Percentiles rank a stretch among this genome's conserved stretches.
These are phyloP conservation scores for Noctua janthe DNA, from an alignment of 2,888 invertebrate species.

Conservation along the genomic window DNA sequence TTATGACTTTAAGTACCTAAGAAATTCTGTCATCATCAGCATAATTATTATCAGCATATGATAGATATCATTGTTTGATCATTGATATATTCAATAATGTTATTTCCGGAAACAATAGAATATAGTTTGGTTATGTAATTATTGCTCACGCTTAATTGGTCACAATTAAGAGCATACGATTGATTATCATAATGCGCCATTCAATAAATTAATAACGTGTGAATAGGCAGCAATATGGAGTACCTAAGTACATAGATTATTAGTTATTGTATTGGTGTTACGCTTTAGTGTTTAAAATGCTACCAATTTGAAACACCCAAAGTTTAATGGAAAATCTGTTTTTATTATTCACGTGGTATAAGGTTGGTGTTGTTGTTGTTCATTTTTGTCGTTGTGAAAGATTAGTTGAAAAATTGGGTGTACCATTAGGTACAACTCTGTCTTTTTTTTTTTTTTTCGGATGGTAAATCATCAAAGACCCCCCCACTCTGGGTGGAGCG, in stretches of 20 bases:
- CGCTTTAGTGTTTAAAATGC: neutral
- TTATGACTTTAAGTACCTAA: neutral
- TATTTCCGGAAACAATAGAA: slow-evolving; percentile 37
- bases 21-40: neutral
- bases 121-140: slow-evolving; percentile 52
- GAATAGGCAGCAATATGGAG: slow-evolving; percentile 20
- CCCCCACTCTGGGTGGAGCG: no score
- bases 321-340: neutral
- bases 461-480: no score
- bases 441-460: no score
- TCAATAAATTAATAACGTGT: slow-evolving; percentile 56
- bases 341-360: neutral
- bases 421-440: neutral
- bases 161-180: slow-evolving; percentile 54
- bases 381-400: neutral
- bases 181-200: slow-evolving; percentile 60
- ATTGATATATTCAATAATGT: neutral
- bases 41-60: neutral
- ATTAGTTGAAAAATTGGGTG: neutral
- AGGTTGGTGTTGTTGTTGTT: no score
- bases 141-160: slow-evolving; percentile 58
- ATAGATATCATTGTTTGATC: neutral
- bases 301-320: neutral
- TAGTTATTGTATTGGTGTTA: neutral
- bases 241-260: neutral